Evolutionary conservation across 1,140 invertebrate genomes (phyloP).

Genomic region (Sarcophaga peregrina): DNA sequence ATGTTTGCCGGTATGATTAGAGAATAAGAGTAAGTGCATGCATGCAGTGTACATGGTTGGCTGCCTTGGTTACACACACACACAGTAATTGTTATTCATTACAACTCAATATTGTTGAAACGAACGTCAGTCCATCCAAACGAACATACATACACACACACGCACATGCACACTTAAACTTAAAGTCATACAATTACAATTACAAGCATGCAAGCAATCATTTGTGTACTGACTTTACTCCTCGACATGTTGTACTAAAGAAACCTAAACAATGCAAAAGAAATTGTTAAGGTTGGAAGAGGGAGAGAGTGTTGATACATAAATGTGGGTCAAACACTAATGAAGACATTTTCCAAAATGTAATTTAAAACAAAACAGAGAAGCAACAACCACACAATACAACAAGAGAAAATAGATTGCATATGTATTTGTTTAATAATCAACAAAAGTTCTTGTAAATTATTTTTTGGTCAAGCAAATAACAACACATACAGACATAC

Average conservation of each 20-base stretch:
- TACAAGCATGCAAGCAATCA: background rate
- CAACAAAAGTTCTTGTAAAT: slow-evolving; percentile 5
- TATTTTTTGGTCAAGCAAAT: background rate
- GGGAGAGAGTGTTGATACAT: background rate
- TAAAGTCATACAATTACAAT: too few relatives aligned
- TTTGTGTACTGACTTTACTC: too few relatives aligned
- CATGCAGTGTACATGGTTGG: background rate
- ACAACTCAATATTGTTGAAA: background rate
- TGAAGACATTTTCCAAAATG: slow-evolving; percentile 32
- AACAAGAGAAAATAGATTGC: too few relatives aligned
- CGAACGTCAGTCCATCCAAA: background rate
- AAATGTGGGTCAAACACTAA: slow-evolving; percentile 35
- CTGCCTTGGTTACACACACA: slow-evolving; percentile 19
- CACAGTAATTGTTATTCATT: slow-evolving; percentile 36
- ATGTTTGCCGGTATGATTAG: too few relatives aligned
- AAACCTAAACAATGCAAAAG: background rate
- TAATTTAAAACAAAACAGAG: background rate
- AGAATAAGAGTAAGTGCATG: background rate
- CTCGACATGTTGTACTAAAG: background rate
- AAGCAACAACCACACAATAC: too few relatives aligned
- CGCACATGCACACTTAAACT: background rate
- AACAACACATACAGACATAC: background rate
- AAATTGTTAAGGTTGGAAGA: background rate
- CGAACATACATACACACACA: background rate
- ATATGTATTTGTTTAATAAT: slow-evolving; percentile 17